Conservation (phyloP, 2,888 invertebrate species). For the Margaritifera margaritifera region DNA sequence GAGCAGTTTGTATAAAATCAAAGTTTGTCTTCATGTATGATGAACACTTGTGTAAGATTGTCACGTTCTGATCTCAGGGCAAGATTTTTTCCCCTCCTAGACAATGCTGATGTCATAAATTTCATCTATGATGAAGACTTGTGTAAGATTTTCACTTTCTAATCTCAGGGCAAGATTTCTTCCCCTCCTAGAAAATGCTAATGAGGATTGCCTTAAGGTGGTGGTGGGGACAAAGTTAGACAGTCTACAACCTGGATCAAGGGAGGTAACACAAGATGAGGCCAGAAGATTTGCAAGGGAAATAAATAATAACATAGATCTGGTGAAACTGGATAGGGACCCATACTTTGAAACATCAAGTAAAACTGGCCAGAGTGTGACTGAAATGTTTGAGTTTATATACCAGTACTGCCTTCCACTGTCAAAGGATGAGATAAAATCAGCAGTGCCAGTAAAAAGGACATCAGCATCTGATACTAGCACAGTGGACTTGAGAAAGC, state of each 20-base stretch:
- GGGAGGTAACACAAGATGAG: conserved; percentile 61
- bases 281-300: conserved; percentile 55
- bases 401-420: conserved; percentile 63
- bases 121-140: background rate
- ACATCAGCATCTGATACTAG: no score
- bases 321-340: conserved; percentile 40
- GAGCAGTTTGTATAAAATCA: no score
- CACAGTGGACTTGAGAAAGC: no score
- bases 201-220: conserved; percentile 65
- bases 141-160: conserved; percentile 5
- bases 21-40: no score
- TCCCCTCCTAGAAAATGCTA: conserved; percentile 61
- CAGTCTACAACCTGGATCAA: conserved; percentile 36
- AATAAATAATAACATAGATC: conserved; percentile 55
- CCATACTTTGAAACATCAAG: conserved; percentile 72
- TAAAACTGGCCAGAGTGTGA: conserved; percentile 62
- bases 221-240: conserved; percentile 70
- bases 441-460: conserved; percentile 7
- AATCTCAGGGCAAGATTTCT: conserved; percentile 66
- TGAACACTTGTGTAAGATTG: background rate
- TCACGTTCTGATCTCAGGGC: conserved; percentile 35
- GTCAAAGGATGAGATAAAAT: conserved; percentile 14
- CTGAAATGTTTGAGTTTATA: conserved; percentile 68
- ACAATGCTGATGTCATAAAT: background rate
- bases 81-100: background rate